A percentile compares a stretch with the other conserved stretches of the same genome.
phyloP scores from a whole-genome alignment of 1,140 invertebrate species.

The Meloidogyne exigua region DNA sequence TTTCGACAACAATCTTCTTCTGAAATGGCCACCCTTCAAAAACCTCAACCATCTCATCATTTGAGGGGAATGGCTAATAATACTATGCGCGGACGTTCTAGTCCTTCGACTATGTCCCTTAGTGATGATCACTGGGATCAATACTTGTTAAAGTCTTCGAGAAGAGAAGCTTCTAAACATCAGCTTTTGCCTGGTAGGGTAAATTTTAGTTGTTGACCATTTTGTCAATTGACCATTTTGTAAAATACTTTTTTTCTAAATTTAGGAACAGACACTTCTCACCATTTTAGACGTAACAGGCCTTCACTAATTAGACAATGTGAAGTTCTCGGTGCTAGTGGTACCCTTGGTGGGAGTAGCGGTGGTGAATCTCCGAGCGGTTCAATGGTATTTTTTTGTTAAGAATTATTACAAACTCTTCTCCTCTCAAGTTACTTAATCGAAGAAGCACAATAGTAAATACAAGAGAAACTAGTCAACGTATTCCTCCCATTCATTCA shows the following conservation, averaged over 20 bases:
- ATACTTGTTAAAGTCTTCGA: slow-evolving; percentile 51
- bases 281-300: slow-evolving; percentile 46
- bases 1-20: slow-evolving; percentile 3
- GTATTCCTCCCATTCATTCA: slow-evolving; percentile 22
- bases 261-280: background rate
- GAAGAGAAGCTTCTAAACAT: slow-evolving; percentile 26
- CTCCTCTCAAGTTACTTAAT: slow-evolving; percentile 44
- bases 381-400: background rate
- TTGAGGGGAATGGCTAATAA: background rate
- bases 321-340: slow-evolving; percentile 48
- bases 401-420: background rate
- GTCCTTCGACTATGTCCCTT: slow-evolving; percentile 50
- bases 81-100: slow-evolving; percentile 10
- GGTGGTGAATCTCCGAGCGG: slow-evolving; percentile 12
- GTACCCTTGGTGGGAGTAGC: background rate
- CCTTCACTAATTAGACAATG: slow-evolving; percentile 60
- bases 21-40: background rate
- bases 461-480: slow-evolving; percentile 4
- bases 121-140: slow-evolving; percentile 63
- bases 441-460: slow-evolving; percentile 55
- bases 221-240: slow-evolving; percentile 10
- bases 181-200: background rate
- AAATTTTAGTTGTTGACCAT: background rate
- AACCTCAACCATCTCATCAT: background rate
- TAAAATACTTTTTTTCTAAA: background rate